A percentile compares a stretch with the other conserved stretches of the same genome.
Conservation (phyloP, 1,140 invertebrate species). For the Cepaea nemoralis region DNA sequence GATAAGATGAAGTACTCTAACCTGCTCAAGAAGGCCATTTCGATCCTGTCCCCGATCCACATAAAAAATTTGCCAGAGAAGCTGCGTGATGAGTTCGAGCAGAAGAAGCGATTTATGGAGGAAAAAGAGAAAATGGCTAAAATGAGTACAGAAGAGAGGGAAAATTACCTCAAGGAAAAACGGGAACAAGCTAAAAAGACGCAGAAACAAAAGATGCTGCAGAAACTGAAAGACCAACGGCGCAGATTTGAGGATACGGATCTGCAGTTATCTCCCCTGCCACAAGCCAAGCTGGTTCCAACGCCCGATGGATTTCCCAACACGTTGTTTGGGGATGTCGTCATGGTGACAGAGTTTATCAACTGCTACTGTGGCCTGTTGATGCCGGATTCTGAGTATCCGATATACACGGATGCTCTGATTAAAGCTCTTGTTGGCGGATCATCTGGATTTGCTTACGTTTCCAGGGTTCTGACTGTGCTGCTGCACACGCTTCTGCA, state of each 20-base stretch:
- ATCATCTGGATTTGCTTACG: conserved; percentile 60
- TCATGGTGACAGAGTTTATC: conserved; percentile 71
- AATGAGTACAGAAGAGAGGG: conserved; percentile 65
- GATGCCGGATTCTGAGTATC: conserved; percentile 68
- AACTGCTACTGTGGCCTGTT: conserved; percentile 66
- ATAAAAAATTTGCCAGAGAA: conserved; percentile 56
- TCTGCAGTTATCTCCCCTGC: conserved; percentile 64
- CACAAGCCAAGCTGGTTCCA: conserved; percentile 63
- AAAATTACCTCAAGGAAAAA: conserved; percentile 60
- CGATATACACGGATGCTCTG: conserved; percentile 64
- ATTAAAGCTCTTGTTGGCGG: conserved; percentile 64
- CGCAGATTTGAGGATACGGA: conserved; percentile 65
- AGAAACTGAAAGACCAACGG: conserved; percentile 37
- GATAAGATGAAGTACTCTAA: conserved; percentile 56
- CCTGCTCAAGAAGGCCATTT: conserved; percentile 59
- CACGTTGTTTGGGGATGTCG: conserved; percentile 70
- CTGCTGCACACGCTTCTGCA: conserved; percentile 69
- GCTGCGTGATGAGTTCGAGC: conserved; percentile 57
- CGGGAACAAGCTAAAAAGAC: conserved; percentile 51
- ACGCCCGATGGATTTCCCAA: conserved; percentile 69
- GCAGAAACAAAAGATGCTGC: conserved; percentile 43
- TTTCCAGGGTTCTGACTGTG: conserved; percentile 59
- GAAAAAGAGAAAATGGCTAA: conserved; percentile 65
- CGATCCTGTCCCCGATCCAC: conserved; percentile 59
- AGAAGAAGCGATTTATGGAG: conserved; percentile 56